Evolutionary conservation across 2,888 invertebrate species (phyloP).

Genomic region (Laspeyria flexula): DNA sequence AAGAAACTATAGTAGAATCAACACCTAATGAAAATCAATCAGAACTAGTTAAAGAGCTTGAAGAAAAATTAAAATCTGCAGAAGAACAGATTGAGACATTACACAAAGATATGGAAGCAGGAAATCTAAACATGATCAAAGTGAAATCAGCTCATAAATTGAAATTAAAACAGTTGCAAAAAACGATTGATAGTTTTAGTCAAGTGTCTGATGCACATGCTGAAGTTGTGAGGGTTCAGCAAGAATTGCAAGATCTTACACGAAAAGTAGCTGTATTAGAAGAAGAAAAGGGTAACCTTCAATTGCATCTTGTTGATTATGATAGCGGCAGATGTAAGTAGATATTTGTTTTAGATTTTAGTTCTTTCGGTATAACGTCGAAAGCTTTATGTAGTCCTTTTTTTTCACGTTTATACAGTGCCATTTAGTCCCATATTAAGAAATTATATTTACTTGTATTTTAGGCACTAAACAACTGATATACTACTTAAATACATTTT

Average conservation of each 20-base stretch:
- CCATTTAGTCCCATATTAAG: too few species aligned
- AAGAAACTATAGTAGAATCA: slow-evolving; percentile 21
- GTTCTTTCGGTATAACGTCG: too few species aligned
- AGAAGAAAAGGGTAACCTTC: slow-evolving; percentile 96
- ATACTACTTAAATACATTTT: too few species aligned
- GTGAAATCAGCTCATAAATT: slow-evolving; percentile 89
- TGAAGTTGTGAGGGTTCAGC: slow-evolving; percentile 88
- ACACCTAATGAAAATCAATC: slow-evolving; percentile 32
- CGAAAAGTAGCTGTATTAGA: slow-evolving; percentile 94
- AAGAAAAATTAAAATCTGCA: slow-evolving; percentile 77
- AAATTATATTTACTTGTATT: too few species aligned
- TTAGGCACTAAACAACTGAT: too few species aligned
- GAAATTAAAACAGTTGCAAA: slow-evolving; percentile 91
- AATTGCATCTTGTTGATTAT: slow-evolving; percentile 93
- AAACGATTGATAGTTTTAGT: slow-evolving; percentile 89
- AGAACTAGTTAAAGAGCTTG: slow-evolving; percentile 56
- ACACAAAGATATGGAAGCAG: slow-evolving; percentile 90
- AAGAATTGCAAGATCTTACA: slow-evolving; percentile 87
- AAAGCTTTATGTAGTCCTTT: not conserved
- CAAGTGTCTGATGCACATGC: slow-evolving; percentile 89
- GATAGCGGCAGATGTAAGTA: slow-evolving; percentile 89
- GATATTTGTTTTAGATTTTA: slow-evolving; percentile 3
- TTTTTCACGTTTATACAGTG: too few species aligned
- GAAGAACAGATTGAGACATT: slow-evolving; percentile 81
- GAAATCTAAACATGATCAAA: slow-evolving; percentile 92